Base-by-base conservation (phyloP, 37 sponge, comb jelly and placozoan genomes). In the Cliona cf. orientalis region DNA sequence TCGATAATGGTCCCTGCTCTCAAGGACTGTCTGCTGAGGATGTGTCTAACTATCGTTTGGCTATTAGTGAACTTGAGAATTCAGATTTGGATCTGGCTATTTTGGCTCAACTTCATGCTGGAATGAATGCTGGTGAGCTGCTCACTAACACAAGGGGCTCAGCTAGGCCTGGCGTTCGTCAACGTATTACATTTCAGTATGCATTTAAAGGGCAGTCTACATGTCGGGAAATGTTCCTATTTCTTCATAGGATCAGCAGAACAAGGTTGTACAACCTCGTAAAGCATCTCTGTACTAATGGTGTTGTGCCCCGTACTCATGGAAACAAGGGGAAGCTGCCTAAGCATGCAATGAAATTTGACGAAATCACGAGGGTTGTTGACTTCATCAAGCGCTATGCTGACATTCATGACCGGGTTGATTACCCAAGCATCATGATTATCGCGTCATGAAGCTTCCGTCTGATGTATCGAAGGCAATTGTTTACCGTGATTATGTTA, bases 361-460 rank as follows among this genome's bases (percentile, higher is more conserved):
- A 28, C 1, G 32, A 73, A 31, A 34, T 73, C 1, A 26, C 2
- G 4, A 12, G 2, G 0, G n/a, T 73, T 1, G 9, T 25, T 2
- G 57, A 73, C 1, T 73, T 73, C 33, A 26, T 73, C 2, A 73
- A 46, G 35, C 46, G 53, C 29, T 5, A 55, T 25, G 74, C 55
- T 35, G 31, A 23, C 34, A 53, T 29, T 19, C 57, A 73, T 19
- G 74, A 36, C 72, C 72, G 3, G 72, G 49, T 5, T 5, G 72
- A 7, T 28, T 71, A 6, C 72, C 72, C 28, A 44, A 28, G 9
- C 72, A 71, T 44, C 31, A 71, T 23, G 41, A 71, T 29, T 45
- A 71, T 23, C n/a, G n/a, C n/a, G 72, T 44, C n/a, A 46, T 71
- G 14, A 23, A 45, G n/a, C 42, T 71, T 31, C 72, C 72, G 25